Conservation (phyloP, 2,888 invertebrate genomes). For the Apodemia zela region DNA sequence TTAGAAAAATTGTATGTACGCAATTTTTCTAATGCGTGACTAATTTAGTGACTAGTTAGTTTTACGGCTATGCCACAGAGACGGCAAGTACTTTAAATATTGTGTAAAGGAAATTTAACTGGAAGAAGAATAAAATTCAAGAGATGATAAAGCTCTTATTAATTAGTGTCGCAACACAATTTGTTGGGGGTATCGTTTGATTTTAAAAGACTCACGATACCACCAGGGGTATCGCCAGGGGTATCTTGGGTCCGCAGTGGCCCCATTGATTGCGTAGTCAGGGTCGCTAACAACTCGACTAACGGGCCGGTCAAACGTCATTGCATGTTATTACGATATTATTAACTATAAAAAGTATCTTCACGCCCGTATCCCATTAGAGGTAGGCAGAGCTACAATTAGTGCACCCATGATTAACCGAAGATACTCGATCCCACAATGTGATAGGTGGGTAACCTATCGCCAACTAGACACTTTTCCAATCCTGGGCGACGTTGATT, state of each 20-base stretch:
- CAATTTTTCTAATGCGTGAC: constrained; percentile 25
- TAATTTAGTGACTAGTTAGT: too few species aligned
- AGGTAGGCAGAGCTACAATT: too few species aligned
- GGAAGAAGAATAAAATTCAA: constrained; percentile 8
- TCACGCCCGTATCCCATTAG: too few species aligned
- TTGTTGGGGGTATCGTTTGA: constrained; percentile 4
- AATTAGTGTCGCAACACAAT: constrained; percentile 1
- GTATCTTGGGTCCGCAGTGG: neutral
- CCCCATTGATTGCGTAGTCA: too few species aligned
- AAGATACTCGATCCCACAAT: too few species aligned
- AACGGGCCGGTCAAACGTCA: neutral
- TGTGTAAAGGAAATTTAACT: constrained; percentile 1
- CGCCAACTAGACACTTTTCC: too few species aligned
- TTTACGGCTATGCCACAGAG: neutral
- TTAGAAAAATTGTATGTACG: constrained; percentile 25
- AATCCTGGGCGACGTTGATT: too few species aligned
- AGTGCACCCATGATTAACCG: too few species aligned
- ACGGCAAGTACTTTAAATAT: neutral
- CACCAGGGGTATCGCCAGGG: neutral
- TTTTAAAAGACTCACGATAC: neutral
- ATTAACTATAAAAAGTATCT: too few species aligned
- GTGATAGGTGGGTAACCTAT: too few species aligned
- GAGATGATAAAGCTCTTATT: constrained; percentile 1
- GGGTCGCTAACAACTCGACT: neutral
- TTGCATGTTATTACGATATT: too few species aligned